Percentiles rank a stretch among this genome's conserved stretches.
Evolutionary conservation across 92 coral and sea anemone species (phyloP).

Genomic region (Zoanthus sociatus): DNA sequence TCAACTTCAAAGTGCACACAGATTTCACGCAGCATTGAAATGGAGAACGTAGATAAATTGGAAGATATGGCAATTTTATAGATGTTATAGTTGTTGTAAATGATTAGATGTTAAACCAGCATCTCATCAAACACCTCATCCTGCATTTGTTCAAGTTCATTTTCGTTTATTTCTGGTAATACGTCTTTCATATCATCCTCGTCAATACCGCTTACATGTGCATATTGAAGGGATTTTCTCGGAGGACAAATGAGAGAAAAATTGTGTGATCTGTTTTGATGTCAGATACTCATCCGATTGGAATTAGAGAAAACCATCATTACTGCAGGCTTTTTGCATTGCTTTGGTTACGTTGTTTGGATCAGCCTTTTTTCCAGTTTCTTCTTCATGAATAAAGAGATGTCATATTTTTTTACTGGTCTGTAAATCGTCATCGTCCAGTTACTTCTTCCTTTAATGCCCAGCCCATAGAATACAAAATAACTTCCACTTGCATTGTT

Average conservation of each 20-base stretch:
- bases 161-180: conserved; percentile 37
- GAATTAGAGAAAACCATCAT: neutral
- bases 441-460: neutral
- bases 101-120: conserved; percentile 60
- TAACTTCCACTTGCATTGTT: too few species aligned
- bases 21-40: neutral
- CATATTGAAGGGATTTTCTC: neutral
- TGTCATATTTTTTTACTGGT: neutral
- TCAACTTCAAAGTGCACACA: neutral
- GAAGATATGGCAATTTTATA: conserved; percentile 43
- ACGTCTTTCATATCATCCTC: neutral
- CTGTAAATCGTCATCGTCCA: neutral
- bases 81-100: conserved; percentile 53
- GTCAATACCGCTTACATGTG: too few species aligned
- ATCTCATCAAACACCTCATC: conserved; percentile 47
- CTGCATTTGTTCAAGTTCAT: conserved; percentile 39
- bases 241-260: neutral
- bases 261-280: neutral
- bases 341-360: too few species aligned
- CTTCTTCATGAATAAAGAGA: neutral
- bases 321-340: too few species aligned
- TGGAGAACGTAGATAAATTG: conserved; percentile 18
- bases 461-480: neutral
- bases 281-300: neutral
- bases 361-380: conserved; percentile 24